Evolutionary conservation across 1,140 invertebrate species (phyloP).

Genomic region (Drosophila fuyamai): DNA sequence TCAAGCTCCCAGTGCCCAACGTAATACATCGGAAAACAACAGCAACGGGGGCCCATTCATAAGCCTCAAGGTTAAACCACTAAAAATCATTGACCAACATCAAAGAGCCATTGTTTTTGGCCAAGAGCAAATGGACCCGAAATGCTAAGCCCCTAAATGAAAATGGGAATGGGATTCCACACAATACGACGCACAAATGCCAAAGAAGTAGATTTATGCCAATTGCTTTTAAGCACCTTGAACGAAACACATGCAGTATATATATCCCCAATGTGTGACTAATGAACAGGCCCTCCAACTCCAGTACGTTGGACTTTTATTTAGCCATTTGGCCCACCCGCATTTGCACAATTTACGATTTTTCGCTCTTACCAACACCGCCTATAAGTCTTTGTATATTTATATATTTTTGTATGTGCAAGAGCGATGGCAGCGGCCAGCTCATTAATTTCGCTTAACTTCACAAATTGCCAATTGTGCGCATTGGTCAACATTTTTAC

Average conservation of each 20-base stretch:
- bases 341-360: constrained; percentile 35
- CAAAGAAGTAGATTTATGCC: constrained; percentile 73
- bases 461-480: constrained; percentile 83
- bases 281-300: constrained; percentile 60
- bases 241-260: constrained; percentile 6
- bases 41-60: constrained; percentile 68
- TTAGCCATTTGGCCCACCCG: constrained; percentile 58
- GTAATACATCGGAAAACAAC: constrained; percentile 4
- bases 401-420: constrained; percentile 33
- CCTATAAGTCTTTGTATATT: constrained; percentile 7
- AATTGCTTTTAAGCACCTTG: constrained; percentile 73
- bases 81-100: constrained; percentile 81
- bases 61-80: constrained; percentile 77
- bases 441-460: constrained; percentile 83
- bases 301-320: constrained; percentile 56
- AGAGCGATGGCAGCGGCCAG: constrained; percentile 41
- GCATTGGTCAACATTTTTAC: constrained; percentile 79
- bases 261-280: constrained; percentile 56
- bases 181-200: constrained; percentile 27
- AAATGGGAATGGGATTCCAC: constrained; percentile 42
- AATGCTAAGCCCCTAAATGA: constrained; percentile 47
- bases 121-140: constrained; percentile 54
- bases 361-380: constrained; percentile 10
- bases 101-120: constrained; percentile 69
- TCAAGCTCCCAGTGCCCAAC: constrained; percentile 11